Evolutionary conservation across 2,797 vertebrate genomes (phyloP).

Genomic region (Ptychadena robeensis): DNA sequence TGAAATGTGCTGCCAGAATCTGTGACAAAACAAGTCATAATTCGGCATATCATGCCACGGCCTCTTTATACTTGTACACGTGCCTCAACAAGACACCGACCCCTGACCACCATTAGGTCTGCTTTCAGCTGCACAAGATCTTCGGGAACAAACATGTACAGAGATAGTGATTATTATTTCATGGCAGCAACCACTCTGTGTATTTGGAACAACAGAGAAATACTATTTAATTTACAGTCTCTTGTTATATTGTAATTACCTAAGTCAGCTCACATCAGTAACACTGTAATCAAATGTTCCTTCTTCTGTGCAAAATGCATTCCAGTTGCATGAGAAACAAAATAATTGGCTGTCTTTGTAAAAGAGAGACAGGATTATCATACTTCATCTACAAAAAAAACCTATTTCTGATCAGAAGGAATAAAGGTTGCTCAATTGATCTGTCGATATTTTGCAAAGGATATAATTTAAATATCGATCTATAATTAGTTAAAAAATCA

Average conservation of each 20-base stretch:
- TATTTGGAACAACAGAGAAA: conserved; percentile 44
- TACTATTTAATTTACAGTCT: conserved; percentile 48
- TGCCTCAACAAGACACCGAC: background rate
- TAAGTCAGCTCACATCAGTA: conserved; percentile 52
- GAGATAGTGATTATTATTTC: conserved; percentile 21
- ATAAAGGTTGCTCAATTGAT: background rate
- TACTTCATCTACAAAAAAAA: conserved; percentile 25
- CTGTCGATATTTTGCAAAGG: background rate
- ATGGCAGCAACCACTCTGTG: conserved; percentile 7
- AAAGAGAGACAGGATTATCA: conserved; percentile 13
- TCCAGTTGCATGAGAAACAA: conserved; percentile 44
- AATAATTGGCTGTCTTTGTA: conserved; percentile 42
- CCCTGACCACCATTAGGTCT: background rate
- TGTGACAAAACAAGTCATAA: background rate
- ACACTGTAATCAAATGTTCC: conserved; percentile 56
- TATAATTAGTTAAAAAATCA: too few relatives aligned
- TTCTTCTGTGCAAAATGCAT: conserved; percentile 55
- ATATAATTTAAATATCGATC: too few relatives aligned
- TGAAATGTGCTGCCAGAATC: too few relatives aligned
- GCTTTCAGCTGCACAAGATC: background rate
- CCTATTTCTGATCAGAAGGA: background rate
- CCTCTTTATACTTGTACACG: background rate
- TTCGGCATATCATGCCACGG: background rate
- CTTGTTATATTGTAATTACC: conserved; percentile 59
- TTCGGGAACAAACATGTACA: background rate